Conservation (phyloP, 1,140 invertebrate species). For the Drosophila chauvacae region DNA sequence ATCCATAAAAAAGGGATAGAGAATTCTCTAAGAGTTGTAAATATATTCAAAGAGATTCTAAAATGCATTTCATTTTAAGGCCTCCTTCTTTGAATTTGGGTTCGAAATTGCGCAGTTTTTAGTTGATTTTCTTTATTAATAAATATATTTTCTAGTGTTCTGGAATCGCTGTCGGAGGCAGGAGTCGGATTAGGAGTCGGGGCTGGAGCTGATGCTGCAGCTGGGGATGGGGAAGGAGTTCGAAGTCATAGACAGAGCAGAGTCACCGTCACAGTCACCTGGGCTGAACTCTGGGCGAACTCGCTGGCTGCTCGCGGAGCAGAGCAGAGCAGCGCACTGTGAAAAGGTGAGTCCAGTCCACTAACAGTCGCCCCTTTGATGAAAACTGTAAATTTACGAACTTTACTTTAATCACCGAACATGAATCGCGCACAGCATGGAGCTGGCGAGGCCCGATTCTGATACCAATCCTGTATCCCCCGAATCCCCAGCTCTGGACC, state of each 20-base stretch:
- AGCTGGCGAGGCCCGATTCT: slow-evolving; percentile 57
- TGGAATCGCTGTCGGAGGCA: slow-evolving; percentile 13
- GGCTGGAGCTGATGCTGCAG: slow-evolving; percentile 6
- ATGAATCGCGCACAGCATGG: slow-evolving; percentile 84
- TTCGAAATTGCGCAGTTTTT: background rate
- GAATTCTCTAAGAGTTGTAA: background rate
- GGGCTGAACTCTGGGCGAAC: slow-evolving; percentile 74
- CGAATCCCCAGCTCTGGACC: slow-evolving; percentile 8
- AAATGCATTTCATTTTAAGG: background rate
- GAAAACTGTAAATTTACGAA: slow-evolving; percentile 84
- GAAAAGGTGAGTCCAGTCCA: slow-evolving; percentile 84
- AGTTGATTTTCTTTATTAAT: background rate
- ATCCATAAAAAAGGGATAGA: background rate
- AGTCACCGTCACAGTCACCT: slow-evolving; percentile 75
- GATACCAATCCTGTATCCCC: slow-evolving; percentile 46
- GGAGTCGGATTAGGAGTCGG: slow-evolving; percentile 29
- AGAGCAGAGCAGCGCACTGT: slow-evolving; percentile 53
- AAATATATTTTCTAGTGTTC: slow-evolving; percentile 2
- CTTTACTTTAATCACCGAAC: slow-evolving; percentile 84
- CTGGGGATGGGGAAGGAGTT: slow-evolving; percentile 20
- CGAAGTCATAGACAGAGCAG: slow-evolving; percentile 58
- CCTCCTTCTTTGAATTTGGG: background rate
- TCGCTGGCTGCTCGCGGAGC: slow-evolving; percentile 47
- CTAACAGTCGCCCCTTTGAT: slow-evolving; percentile 83
- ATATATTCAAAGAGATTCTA: background rate